Conservation (phyloP, 1,140 invertebrate genomes). For the Popillia japonica region DNA sequence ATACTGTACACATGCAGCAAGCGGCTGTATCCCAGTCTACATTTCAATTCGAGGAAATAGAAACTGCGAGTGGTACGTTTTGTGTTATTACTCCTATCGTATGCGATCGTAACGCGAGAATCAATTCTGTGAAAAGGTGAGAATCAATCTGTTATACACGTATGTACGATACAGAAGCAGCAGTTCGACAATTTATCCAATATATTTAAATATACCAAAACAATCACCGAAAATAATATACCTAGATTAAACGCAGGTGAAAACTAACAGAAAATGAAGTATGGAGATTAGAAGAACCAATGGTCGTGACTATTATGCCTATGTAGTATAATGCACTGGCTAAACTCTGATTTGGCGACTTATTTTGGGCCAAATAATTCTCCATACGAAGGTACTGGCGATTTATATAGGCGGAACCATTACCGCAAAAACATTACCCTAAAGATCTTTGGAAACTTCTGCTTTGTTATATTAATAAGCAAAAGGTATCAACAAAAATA, state of each 20-base stretch:
- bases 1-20: background rate
- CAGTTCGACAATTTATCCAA: background rate
- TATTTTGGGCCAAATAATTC: too few relatives aligned
- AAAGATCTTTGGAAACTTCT: too few relatives aligned
- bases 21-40: background rate
- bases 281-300: background rate
- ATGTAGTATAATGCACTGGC: background rate
- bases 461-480: too few relatives aligned
- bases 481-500: too few relatives aligned
- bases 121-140: background rate
- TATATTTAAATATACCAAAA: background rate
- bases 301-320: constrained; percentile 5
- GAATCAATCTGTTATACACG: background rate
- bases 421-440: too few relatives aligned
- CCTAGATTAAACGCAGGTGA: background rate
- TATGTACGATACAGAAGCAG: background rate
- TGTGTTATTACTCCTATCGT: background rate
- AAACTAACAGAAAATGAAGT: background rate
- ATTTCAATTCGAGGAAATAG: background rate
- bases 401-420: too few relatives aligned
- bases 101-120: background rate
- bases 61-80: background rate
- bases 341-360: background rate
- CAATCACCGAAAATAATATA: background rate
- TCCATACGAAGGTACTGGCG: too few relatives aligned